Evolutionary conservation across 2,797 vertebrate genomes (phyloP).

Genomic region (Petrocephalus schoutedeni): DNA sequence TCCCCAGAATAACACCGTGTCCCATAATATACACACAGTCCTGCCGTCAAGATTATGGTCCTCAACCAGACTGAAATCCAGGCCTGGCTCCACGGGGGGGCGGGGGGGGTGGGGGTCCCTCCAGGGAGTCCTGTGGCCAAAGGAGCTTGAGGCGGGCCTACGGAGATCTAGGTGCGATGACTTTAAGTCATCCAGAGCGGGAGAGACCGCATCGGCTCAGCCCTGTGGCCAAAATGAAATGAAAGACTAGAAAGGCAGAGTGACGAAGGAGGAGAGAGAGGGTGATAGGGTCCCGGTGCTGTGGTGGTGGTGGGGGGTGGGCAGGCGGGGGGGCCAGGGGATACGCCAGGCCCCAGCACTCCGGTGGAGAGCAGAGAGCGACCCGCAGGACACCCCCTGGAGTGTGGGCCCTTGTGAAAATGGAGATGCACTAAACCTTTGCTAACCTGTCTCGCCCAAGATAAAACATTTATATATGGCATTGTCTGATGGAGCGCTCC

Average conservation of each 20-base stretch:
- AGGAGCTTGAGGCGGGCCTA: neutral
- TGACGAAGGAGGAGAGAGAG: conserved; percentile 36
- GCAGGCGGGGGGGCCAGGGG: conserved; percentile 45
- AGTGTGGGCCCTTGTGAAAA: conserved; percentile 65
- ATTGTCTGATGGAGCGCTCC: conserved; percentile 60
- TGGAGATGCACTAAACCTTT: conserved; percentile 73
- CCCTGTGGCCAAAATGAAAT: conserved; percentile 36
- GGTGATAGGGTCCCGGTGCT: conserved; percentile 32
- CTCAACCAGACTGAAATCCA: neutral
- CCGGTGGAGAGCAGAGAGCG: conserved; percentile 47
- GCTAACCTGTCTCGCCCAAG: conserved; percentile 66
- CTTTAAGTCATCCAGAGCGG: neutral
- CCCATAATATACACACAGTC: neutral
- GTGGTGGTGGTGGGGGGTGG: conserved; percentile 41
- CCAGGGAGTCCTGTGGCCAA: neutral
- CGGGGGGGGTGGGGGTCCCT: neutral
- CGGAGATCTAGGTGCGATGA: neutral
- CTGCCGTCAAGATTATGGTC: neutral
- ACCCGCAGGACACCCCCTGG: conserved; percentile 49
- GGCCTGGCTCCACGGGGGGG: neutral
- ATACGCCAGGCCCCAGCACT: conserved; percentile 44
- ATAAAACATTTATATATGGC: conserved; percentile 81
- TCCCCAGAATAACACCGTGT: neutral
- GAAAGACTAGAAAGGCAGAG: conserved; percentile 27
- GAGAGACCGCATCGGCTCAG: neutral